Evolutionary conservation across 1,140 invertebrate genomes (phyloP).

Genomic region (Sitodiplosis mosellana): DNA sequence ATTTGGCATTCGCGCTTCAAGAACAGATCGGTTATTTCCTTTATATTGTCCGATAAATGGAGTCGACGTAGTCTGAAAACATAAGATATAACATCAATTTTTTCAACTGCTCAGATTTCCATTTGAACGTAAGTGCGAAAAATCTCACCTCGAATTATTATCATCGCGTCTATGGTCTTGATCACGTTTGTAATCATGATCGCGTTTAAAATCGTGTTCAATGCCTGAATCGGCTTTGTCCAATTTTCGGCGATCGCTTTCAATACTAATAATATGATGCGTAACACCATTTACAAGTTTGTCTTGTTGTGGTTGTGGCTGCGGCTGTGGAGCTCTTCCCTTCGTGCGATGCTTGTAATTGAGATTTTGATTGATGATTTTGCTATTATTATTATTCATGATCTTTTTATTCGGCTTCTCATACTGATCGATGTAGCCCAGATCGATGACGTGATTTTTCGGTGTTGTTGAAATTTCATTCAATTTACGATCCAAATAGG

Average conservation of each 20-base stretch:
- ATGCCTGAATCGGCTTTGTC: conserved; percentile 51
- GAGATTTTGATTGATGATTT: too few species aligned
- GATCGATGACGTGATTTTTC: not conserved
- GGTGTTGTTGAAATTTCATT: conserved; percentile 24
- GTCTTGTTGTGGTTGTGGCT: conserved; percentile 23
- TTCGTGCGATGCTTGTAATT: conserved; percentile 35
- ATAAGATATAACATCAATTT: too few species aligned
- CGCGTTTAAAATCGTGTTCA: conserved; percentile 54
- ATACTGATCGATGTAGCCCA: conserved; percentile 2
- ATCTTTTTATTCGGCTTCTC: conserved; percentile 10
- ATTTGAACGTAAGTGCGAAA: conserved; percentile 11
- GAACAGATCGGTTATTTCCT: conserved; percentile 17
- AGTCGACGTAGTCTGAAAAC: too few species aligned
- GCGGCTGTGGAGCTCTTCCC: conserved; percentile 15
- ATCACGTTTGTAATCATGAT: conserved; percentile 36
- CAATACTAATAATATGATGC: conserved; percentile 10
- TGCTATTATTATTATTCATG: conserved; percentile 1
- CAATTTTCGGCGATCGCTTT: conserved; percentile 16
- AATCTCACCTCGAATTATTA: conserved; percentile 23
- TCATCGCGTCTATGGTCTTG: too few species aligned
- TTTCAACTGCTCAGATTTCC: too few species aligned
- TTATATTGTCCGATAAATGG: conserved; percentile 5
- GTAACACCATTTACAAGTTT: conserved; percentile 22
- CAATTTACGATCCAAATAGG: conserved; percentile 19
- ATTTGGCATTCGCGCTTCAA: conserved; percentile 31